phyloP scores from a whole-genome alignment of 2,797 vertebrate species.

The Mormyrus proboscirostris region DNA sequence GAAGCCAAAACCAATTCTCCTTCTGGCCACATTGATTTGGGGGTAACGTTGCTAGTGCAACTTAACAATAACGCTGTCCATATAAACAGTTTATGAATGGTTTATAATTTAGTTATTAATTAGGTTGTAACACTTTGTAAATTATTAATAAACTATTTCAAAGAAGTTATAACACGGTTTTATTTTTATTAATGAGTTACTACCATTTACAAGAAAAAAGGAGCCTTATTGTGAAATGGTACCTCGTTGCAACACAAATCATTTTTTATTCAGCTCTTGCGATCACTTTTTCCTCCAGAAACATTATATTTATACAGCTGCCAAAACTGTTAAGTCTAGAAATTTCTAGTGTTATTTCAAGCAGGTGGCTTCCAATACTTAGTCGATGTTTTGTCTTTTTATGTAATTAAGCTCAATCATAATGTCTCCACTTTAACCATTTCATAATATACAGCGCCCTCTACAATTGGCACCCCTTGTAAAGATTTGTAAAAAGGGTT shows the following conservation, averaged over 20 bases:
- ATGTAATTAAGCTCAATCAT: background rate
- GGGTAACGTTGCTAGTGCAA: background rate
- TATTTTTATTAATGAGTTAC: no score
- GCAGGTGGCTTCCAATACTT: background rate
- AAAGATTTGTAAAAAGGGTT: no score
- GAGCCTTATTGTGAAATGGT: no score
- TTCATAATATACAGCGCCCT: background rate
- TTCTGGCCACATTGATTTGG: background rate
- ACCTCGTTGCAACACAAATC: background rate
- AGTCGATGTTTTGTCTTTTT: no score
- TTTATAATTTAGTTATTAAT: no score
- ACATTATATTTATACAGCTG: background rate
- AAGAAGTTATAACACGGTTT: no score
- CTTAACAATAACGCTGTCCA: no score
- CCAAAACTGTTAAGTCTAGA: background rate
- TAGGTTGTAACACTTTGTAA: no score
- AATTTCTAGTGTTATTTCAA: background rate
- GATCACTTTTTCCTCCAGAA: background rate
- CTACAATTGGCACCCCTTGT: no score
- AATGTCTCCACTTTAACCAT: background rate
- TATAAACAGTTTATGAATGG: no score
- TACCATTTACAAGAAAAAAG: no score
- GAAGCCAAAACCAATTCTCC: background rate
- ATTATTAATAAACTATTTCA: no score
- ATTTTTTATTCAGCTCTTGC: background rate